Evolutionary conservation across 2,888 invertebrate species (phyloP).

Genomic region (Pollenia amentaria): DNA sequence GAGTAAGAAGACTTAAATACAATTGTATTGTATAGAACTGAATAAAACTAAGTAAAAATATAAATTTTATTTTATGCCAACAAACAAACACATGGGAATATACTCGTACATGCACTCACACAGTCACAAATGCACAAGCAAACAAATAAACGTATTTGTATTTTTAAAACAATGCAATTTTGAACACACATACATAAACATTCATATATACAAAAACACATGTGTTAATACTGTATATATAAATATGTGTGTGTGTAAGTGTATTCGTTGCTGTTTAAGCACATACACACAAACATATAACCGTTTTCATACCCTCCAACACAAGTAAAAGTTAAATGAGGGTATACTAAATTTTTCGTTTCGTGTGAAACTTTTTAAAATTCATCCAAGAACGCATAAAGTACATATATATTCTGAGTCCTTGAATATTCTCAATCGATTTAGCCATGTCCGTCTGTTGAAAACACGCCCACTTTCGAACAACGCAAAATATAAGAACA

Average conservation of each 20-base stretch:
- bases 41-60: background rate
- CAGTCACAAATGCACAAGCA: background rate
- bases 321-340: too few relatives aligned
- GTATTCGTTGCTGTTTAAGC: constrained; percentile 15
- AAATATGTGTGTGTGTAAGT: background rate
- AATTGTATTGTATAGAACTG: constrained; percentile 9
- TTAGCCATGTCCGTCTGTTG: too few relatives aligned
- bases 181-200: background rate
- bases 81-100: constrained; percentile 8
- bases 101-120: background rate
- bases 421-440: too few relatives aligned
- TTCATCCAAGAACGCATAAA: too few relatives aligned
- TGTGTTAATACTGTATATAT: background rate
- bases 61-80: constrained; percentile 27
- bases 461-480: too few relatives aligned
- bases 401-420: too few relatives aligned
- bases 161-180: constrained; percentile 51
- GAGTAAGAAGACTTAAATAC: background rate
- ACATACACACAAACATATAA: background rate
- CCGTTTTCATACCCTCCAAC: too few relatives aligned
- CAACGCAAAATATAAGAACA: too few relatives aligned
- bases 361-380: too few relatives aligned
- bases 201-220: background rate
- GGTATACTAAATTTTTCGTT: too few relatives aligned
- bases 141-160: constrained; percentile 2